Base-by-base conservation (phyloP, 1,140 invertebrate species). In the Camponotus vicinus region DNA sequence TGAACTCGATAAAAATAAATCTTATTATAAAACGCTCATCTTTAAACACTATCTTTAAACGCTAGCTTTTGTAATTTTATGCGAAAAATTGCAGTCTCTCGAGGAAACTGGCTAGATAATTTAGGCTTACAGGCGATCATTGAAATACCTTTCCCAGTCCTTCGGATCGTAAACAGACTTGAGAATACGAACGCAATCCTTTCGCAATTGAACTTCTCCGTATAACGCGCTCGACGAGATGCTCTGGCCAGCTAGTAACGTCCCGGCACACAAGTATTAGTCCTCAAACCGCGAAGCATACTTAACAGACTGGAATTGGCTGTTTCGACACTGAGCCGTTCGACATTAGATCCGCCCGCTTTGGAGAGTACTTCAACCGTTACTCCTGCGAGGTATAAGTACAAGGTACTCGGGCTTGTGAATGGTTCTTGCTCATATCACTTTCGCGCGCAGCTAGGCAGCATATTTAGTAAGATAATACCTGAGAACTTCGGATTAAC, bases 381-480 rank as follows among this genome's bases (percentile, higher is more conserved):
- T 89, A 89, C 88, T 89, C 87, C 76, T 75, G 70, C 88, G 57
- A 70, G 27, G 79, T 83, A 83, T 83, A 73, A 77, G 77, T 86
- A 88, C 87, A 89, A 89, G 83, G 57, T 89, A 86, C 87, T 89
- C 63, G 75, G 76, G 76, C 66, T 73, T 55, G 49, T 52, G 77
- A 89, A 88, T 89, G 87, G 63, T 89, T 86, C 88, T 89, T 86
- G 87, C 69, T 88, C 52, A 84, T 89, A 78, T 89, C 88, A 88
- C 88, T 89, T 89, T 89, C 88, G 78, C 49, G 49, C 49, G 49
- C 87, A 86, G 82, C 69, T 70, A 37, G 77, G 73, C 70, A 70
- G 88, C 88, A 89, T 89, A 89, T 89, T 89, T 89, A 77, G 83
- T 86, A 89, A 89, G 88, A 89, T 75, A 88, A 89, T 89, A 89